Conservation (phyloP, 2,113 vertebrate genomes). For the Dicerorhinus sumatrensis region DNA sequence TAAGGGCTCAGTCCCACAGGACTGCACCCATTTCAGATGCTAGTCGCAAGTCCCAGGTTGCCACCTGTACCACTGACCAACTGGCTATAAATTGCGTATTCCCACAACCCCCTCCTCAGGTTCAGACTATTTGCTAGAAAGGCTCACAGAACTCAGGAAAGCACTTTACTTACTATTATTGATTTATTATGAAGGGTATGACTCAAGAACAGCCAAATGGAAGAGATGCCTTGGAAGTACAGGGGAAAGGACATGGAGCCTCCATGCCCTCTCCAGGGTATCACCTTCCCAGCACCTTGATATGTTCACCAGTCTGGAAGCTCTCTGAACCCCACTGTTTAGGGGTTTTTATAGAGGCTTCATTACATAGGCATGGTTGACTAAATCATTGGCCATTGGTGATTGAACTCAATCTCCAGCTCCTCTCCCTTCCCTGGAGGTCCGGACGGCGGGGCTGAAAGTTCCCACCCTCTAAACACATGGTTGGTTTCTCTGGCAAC, state of each 20-base stretch:
- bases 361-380: neutral
- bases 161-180: neutral
- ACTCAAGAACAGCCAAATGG: neutral
- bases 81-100: neutral
- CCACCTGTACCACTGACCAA: neutral
- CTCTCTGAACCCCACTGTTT: neutral
- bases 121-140: neutral
- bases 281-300: neutral
- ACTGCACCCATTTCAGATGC: neutral
- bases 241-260: neutral
- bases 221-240: neutral
- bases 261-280: too few relatives aligned
- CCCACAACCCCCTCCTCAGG: neutral
- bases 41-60: neutral
- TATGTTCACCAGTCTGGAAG: neutral
- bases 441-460: neutral
- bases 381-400: neutral
- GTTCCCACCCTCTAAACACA: neutral
- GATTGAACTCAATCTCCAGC: neutral
- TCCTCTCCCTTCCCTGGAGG: neutral
- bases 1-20: neutral
- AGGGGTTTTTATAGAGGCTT: neutral
- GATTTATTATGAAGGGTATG: neutral
- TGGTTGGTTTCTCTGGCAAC: neutral
- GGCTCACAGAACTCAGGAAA: neutral